Percentiles rank a stretch among this genome's conserved stretches.
phyloP scores from a whole-genome alignment of 2,888 invertebrate genomes.

The Hofmannophila pseudospretella region DNA sequence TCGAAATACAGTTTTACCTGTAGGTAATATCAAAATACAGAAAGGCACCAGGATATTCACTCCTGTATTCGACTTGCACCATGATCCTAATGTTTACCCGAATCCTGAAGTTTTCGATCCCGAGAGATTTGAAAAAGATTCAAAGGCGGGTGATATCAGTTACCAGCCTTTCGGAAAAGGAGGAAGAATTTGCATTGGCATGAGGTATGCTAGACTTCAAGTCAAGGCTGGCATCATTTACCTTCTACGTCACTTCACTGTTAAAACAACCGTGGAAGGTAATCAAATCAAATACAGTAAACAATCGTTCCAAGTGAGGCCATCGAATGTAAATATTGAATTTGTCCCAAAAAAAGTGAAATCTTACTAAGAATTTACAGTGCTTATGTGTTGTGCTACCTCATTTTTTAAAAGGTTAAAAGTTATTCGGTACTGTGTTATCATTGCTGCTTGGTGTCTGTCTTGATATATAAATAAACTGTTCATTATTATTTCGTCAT shows the following conservation, averaged over 20 bases:
- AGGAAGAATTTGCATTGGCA: conserved; percentile 58
- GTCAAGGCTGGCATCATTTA: conserved; percentile 19
- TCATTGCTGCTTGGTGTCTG: no score
- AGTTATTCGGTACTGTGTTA: no score
- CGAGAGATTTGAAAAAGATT: conserved; percentile 43
- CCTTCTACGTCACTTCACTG: conserved; percentile 15
- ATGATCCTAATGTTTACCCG: conserved; percentile 54
- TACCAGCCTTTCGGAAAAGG: conserved; percentile 67
- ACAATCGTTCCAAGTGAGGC: conserved; percentile 14
- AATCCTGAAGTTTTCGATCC: conserved; percentile 63
- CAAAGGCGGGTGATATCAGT: conserved; percentile 28
- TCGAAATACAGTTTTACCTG: conserved; percentile 39
- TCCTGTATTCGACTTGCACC: conserved; percentile 50
- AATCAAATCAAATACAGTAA: conserved; percentile 15
- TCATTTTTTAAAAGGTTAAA: no score
- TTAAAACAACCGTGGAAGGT: conserved; percentile 10
- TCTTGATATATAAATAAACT: no score
- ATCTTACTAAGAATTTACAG: not conserved
- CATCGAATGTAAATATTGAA: conserved; percentile 14
- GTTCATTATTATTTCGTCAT: no score
- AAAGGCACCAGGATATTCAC: conserved; percentile 38
- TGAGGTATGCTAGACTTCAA: conserved; percentile 36
- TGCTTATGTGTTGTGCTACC: no score
- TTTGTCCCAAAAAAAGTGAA: conserved; percentile 10
- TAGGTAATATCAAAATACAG: no score